Base-by-base conservation (phyloP, 2,888 invertebrate species). In the Caradrina kadenii region DNA sequence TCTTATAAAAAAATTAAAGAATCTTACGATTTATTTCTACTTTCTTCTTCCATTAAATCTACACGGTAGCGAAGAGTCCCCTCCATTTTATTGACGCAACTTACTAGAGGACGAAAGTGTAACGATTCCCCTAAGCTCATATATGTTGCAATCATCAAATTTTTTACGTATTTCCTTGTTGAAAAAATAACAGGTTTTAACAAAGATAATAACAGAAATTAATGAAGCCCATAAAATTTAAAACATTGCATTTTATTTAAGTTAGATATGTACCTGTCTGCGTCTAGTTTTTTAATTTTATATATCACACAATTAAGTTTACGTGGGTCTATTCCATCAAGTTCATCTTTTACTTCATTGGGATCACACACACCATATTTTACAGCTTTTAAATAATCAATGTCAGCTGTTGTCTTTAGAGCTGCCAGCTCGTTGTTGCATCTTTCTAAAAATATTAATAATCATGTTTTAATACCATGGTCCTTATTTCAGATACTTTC, bases 241-340 rank as follows among this genome's bases (percentile, higher is more conserved):
- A 39, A 39, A 11, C 2, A 39, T 10, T 3, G 11, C 6, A 35
- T 8, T 8, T 35, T 35, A 8, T 1, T 35, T 11, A 39, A 3
- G 39, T 39, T 39, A 11, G 13, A 2, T 39, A 39, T 2, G 39
- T 39, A 93, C 94, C 93, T 92, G 73, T 94, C 94, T 17, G 83
- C 79, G 22, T 89, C 87, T 8, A 94, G 76, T 76, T 94, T 94
- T 35, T 88, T 85, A 21, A 94, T 76, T 73, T 92, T 93, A 61
- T 93, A 91, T 50, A 91, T 88, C 0, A 80, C 67, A 39, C 87
- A 87, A 53, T 73, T 60, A 2, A 94, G 85, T 0, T 87, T 87
- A 0, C 83, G 78, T 0, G 63, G 70, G 50, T 93, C 80, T 19
- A 94, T 85, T 11, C 84, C 86, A 2, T 86, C 88, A 7, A 93